A percentile compares a stretch with the other conserved stretches of the same genome.
These are phyloP conservation scores for Druon quercuslanigerum DNA, from an alignment of 1,140 invertebrate genomes.

Conservation along the genomic window DNA sequence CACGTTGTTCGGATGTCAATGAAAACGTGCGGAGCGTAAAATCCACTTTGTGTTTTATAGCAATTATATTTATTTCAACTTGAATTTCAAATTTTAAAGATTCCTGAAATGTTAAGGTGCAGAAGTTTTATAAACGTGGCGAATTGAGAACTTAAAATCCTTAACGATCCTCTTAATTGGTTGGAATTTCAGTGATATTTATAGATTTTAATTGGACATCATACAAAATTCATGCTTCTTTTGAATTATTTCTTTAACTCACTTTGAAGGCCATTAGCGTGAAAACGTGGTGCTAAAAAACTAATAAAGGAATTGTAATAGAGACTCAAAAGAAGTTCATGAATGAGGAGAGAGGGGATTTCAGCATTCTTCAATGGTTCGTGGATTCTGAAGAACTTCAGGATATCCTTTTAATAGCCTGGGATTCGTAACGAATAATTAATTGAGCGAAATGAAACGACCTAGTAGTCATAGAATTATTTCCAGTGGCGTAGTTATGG, in stretches of 20 bases:
- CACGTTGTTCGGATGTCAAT: not conserved
- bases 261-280: no score
- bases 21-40: not conserved
- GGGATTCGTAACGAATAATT: conserved; percentile 67
- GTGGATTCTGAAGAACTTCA: conserved; percentile 41
- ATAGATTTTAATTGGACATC: no score
- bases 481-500: not conserved
- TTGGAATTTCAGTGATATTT: no score
- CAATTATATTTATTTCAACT: no score
- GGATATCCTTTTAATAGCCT: conserved; percentile 49
- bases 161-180: no score
- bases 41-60: not conserved
- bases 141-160: no score
- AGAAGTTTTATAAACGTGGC: no score
- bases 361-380: conserved; percentile 37
- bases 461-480: not conserved
- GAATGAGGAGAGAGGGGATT: conserved; percentile 38
- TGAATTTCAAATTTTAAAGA: no score
- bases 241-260: no score
- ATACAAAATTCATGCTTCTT: no score
- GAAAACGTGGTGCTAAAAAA: no score
- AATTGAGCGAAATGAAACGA: conserved; percentile 60
- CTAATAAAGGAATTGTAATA: not conserved
- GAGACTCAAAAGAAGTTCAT: not conserved
- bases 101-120: no score